phyloP scores from a whole-genome alignment of 2,888 invertebrate genomes.

The Adineta ricciae region DNA sequence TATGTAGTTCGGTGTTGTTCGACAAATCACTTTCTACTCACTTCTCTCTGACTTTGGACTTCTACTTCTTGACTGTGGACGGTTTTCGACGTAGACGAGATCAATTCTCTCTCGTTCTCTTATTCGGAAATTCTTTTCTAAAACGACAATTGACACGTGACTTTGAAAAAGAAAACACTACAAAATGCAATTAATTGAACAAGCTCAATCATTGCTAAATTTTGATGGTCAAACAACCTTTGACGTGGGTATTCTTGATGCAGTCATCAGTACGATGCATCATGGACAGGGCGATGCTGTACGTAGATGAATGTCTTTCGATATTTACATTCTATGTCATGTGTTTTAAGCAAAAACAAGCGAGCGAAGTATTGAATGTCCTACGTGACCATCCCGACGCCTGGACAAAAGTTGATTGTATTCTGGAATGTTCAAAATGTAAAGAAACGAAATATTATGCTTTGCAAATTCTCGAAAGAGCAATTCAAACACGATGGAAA shows the following conservation, averaged over 20 bases:
- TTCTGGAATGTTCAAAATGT: conserved; percentile 84
- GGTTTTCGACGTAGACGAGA: background rate
- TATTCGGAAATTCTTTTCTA: background rate
- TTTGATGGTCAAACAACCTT: conserved; percentile 27
- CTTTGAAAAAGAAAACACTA: background rate
- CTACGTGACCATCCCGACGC: conserved; percentile 96
- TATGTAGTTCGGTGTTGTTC: background rate
- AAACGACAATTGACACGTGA: background rate
- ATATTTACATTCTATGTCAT: background rate
- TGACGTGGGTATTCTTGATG: conserved; percentile 32
- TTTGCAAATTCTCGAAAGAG: conserved; percentile 93
- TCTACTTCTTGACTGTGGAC: background rate
- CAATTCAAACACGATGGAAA: conserved; percentile 97
- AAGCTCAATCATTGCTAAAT: conserved; percentile 29
- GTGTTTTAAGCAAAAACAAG: conserved; percentile 55
- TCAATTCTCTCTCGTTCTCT: background rate
- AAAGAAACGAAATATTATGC: conserved; percentile 99
- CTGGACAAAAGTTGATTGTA: conserved; percentile 96
- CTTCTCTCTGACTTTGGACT: conserved; percentile 9
- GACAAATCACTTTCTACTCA: background rate
- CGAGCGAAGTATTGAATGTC: conserved; percentile 85
- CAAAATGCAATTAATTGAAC: conserved; percentile 31
- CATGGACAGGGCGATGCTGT: conserved; percentile 26
- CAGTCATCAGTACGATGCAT: conserved; percentile 29
- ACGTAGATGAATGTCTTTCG: background rate